phyloP scores from a whole-genome alignment of 2,797 vertebrate genomes.

The Malacoraja senta region DNA sequence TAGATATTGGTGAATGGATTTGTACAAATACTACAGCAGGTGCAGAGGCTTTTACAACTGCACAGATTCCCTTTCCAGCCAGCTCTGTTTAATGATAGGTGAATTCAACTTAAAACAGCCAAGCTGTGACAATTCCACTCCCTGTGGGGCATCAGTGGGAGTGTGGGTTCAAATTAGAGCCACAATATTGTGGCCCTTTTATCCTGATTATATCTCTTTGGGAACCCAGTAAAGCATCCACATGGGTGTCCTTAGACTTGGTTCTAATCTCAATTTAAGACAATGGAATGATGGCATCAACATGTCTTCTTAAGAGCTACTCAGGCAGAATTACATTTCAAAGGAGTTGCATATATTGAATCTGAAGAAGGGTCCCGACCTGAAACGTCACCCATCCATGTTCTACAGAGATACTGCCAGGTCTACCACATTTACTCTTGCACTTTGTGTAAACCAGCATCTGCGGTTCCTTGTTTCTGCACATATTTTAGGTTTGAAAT shows the following conservation, averaged over 20 bases:
- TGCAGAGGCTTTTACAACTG: slow-evolving; percentile 51
- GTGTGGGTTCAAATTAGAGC: background rate
- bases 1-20: slow-evolving; percentile 80
- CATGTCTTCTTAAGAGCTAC: background rate
- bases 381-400: too few relatives aligned
- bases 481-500: background rate
- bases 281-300: background rate
- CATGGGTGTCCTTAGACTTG: background rate
- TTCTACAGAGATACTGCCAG: too few relatives aligned
- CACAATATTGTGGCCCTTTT: background rate
- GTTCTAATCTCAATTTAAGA: background rate
- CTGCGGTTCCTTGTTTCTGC: too few relatives aligned
- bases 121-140: slow-evolving; percentile 21
- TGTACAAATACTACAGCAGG: slow-evolving; percentile 83
- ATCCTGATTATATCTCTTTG: background rate
- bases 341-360: background rate
- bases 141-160: background rate
- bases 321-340: background rate
- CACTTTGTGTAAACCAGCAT: too few relatives aligned
- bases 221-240: background rate
- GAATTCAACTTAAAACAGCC: slow-evolving; percentile 3
- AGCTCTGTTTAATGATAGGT: background rate
- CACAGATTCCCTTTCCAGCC: slow-evolving; percentile 18
- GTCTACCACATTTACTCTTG: too few relatives aligned
- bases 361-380: too few relatives aligned